Evolutionary conservation across 2,113 vertebrate genomes (phyloP).

Genomic region (Rana temporaria): DNA sequence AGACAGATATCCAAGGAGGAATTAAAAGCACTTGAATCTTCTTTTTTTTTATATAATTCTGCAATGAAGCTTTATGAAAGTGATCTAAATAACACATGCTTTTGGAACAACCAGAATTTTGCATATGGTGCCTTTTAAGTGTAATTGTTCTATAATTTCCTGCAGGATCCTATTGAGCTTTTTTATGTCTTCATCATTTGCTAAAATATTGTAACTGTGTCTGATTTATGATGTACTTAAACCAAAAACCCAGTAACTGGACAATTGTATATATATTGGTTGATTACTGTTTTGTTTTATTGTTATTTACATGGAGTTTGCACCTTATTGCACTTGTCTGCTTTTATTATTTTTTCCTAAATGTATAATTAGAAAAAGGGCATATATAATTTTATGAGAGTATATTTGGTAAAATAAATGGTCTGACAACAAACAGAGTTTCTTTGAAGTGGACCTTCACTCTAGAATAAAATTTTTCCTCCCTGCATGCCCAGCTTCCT

Average conservation of each 20-base stretch:
- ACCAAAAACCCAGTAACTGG: not conserved
- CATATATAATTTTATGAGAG: too few species aligned
- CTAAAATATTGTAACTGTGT: not conserved
- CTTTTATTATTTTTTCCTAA: too few species aligned
- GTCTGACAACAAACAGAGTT: too few species aligned
- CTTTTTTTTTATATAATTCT: not conserved
- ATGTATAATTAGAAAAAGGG: too few species aligned
- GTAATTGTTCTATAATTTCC: conserved; percentile 6
- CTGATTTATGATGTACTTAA: not conserved
- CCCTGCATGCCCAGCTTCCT: too few species aligned
- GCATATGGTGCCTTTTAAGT: conserved; percentile 9
- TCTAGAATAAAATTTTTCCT: too few species aligned
- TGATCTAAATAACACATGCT: not conserved
- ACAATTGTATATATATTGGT: not conserved
- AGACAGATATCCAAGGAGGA: not conserved
- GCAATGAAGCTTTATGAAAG: not conserved
- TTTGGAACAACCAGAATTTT: conserved; percentile 15
- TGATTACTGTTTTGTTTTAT: not conserved
- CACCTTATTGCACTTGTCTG: too few species aligned
- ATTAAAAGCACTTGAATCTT: not conserved
- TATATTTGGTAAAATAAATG: too few species aligned
- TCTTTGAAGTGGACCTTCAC: too few species aligned
- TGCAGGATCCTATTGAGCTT: not conserved
- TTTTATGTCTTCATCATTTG: not conserved
- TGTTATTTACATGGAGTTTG: too few species aligned